Evolutionary conservation across 2,888 invertebrate species (phyloP), one percentile per base, ranked within the genome.

Genomic region (Melinaea menophilus): DNA sequence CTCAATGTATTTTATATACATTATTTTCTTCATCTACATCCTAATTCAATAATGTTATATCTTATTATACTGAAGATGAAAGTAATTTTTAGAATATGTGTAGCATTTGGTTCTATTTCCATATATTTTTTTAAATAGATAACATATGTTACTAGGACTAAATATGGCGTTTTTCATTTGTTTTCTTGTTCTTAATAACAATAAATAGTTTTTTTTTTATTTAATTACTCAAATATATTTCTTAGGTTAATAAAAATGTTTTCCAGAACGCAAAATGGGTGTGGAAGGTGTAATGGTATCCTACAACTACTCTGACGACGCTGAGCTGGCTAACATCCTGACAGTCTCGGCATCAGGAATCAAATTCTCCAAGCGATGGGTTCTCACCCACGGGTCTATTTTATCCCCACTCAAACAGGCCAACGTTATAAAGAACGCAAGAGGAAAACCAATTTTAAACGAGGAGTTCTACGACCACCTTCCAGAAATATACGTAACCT

Each of bases 261-360:
- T 73, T 73, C 31, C 73, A 75, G 76, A 37, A 9, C n/a, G 22
- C 68, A 79, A 70, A 60, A 92, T 92, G 92, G 72, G 81, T 1
- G 81, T 88, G 9, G 87, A 86, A 77, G 90, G 90, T 3, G 91
- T 91, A 12, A 88, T 92, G 86, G 84, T 92, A 1, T 88, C 91
- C 0, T 89, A 91, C 76, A 86, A 88, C 73, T 87, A 87, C 63
- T 85, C 84, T 0, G 82, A 85, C 3, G 82, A 83, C 67, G 84
- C 81, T 0, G 88, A 90, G 63, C 81, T 80, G n/a, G 84, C 89
- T 0, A 90, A 89, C 69, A 90, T 90, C 70, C 77, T 90, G 13
- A 90, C 87, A 0, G 89, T 89, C 3, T 86, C 92, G 1, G 86
- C 90, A 1, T 92, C 92, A 3, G 92, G 92, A 22, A 88, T 92